These are phyloP conservation scores for Scaptomyza cyrtandrae DNA, from an alignment of 2,888 invertebrate species.

Conservation along the genomic window DNA sequence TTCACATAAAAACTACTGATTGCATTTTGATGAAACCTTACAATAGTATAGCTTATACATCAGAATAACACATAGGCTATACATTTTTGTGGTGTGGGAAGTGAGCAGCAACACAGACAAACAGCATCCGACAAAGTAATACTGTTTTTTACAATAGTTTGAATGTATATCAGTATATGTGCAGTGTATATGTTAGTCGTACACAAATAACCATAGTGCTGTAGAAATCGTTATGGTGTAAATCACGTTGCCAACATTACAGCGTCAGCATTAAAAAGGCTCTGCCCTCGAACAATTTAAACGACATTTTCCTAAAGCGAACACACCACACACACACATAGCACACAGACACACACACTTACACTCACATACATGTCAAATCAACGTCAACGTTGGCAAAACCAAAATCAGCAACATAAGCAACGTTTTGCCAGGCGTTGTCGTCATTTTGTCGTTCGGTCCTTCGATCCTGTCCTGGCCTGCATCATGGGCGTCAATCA, in stretches of 20 bases:
- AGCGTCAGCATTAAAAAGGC: slow-evolving; percentile 42
- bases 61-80: too few relatives aligned
- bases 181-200: not conserved
- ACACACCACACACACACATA: slow-evolving; percentile 3
- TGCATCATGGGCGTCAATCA: slow-evolving; percentile 53
- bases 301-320: slow-evolving; percentile 34
- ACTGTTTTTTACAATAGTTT: too few relatives aligned
- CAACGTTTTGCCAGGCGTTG: slow-evolving; percentile 23
- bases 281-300: slow-evolving; percentile 42
- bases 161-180: too few relatives aligned
- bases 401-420: slow-evolving; percentile 51
- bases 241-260: slow-evolving; percentile 28
- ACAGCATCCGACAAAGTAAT: too few relatives aligned
- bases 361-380: slow-evolving; percentile 32
- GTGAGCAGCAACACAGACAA: too few relatives aligned
- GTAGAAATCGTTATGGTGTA: slow-evolving; percentile 18
- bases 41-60: too few relatives aligned
- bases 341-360: not conserved
- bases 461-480: slow-evolving; percentile 1
- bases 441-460: slow-evolving; percentile 9
- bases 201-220: not conserved
- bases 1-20: too few relatives aligned
- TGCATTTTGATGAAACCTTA: too few relatives aligned
- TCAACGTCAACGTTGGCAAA: slow-evolving; percentile 46
- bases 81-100: too few relatives aligned